Conservation (phyloP, 1,140 invertebrate genomes). For the Homalodisca vitripennis region DNA sequence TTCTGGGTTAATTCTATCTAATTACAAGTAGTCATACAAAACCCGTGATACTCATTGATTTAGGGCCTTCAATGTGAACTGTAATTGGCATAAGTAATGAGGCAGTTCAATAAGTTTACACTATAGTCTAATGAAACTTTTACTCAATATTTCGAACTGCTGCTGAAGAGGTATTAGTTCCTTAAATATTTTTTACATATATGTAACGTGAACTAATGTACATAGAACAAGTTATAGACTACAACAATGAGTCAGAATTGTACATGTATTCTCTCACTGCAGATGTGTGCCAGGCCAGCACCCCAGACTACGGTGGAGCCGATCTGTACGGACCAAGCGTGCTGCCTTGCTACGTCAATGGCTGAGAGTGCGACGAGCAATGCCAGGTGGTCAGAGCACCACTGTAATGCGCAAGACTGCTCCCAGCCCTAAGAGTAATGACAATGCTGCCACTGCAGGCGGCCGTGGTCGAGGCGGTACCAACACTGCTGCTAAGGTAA, state of each 20-base stretch:
- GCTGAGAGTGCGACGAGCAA: conserved; percentile 35
- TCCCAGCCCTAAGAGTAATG: neutral
- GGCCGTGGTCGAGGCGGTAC: neutral
- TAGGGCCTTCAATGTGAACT: too few relatives aligned
- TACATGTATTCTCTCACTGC: conserved; percentile 38
- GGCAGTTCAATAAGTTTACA: too few relatives aligned
- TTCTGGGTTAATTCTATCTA: too few relatives aligned
- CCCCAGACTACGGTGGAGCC: conserved; percentile 75
- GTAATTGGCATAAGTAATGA: too few relatives aligned
- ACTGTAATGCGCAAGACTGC: conserved; percentile 36
- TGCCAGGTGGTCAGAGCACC: conserved; percentile 38
- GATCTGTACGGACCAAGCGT: conserved; percentile 45
- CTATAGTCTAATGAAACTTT: too few relatives aligned
- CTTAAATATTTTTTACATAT: too few relatives aligned
- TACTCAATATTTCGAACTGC: too few relatives aligned
- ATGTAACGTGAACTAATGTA: too few relatives aligned
- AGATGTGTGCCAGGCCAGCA: conserved; percentile 79
- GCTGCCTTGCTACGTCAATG: conserved; percentile 20
- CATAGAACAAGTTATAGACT: too few relatives aligned
- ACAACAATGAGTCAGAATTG: neutral
- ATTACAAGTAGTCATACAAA: too few relatives aligned
- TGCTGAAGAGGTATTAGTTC: too few relatives aligned
- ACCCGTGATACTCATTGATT: too few relatives aligned
- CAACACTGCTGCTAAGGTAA: conserved; percentile 4
- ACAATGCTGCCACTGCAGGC: conserved; percentile 15